Percentiles rank a stretch among this genome's conserved stretches.
Evolutionary conservation across 2,113 vertebrate genomes (phyloP).

Genomic region (Peucedramus taeniatus): DNA sequence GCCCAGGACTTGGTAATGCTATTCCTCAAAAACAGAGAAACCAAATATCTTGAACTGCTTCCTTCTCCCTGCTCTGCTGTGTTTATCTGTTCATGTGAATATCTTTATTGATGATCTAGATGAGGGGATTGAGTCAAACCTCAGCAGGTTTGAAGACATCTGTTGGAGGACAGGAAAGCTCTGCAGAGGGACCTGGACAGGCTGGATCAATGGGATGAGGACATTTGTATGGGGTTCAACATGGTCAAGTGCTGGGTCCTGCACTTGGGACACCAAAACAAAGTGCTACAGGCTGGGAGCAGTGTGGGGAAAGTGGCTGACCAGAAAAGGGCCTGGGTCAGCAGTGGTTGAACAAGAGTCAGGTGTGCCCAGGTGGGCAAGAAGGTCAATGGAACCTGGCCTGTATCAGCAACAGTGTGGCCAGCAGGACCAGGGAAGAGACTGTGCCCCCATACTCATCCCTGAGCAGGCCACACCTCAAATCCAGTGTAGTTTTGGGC

Average conservation of each 20-base stretch:
- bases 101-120: background rate
- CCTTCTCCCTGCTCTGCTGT: background rate
- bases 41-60: background rate
- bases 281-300: rapidly evolving
- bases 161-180: background rate
- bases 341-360: background rate
- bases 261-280: background rate
- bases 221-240: background rate
- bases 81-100: background rate
- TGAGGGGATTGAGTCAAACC: background rate
- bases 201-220: rapidly evolving
- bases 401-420: background rate
- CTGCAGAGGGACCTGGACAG: background rate
- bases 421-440: background rate
- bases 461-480: rapidly evolving
- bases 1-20: background rate
- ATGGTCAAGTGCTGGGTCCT: rapidly evolving
- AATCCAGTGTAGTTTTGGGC: background rate
- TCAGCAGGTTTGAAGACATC: rapidly evolving
- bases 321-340: background rate
- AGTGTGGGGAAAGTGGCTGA: background rate
- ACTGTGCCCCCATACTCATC: rapidly evolving
- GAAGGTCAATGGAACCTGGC: too few relatives aligned
- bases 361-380: background rate
- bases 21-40: background rate